Conservation (phyloP, 2,797 vertebrate genomes). For the Myotis myotis region DNA sequence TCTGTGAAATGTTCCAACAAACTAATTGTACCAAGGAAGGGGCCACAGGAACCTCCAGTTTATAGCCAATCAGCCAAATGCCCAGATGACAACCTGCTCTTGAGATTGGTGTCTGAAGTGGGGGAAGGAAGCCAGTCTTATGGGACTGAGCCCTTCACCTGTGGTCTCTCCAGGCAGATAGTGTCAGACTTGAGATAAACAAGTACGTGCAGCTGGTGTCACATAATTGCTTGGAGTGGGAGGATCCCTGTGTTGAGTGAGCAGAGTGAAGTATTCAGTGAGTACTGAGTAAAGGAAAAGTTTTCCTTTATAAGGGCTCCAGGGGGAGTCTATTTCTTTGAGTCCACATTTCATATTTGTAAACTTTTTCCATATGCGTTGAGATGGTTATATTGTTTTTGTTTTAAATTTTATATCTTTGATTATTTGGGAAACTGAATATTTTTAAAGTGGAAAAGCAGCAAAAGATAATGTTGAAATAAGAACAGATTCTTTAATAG, state of each 20-base stretch:
- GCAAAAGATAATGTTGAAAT: neutral
- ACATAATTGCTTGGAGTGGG: neutral
- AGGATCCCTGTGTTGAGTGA: too few species aligned
- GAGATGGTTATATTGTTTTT: neutral
- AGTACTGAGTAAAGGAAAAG: neutral
- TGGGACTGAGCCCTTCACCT: neutral
- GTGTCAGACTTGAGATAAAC: neutral
- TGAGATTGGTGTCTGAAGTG: neutral
- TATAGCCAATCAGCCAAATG: neutral
- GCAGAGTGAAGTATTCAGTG: neutral
- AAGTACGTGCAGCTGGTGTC: too few species aligned
- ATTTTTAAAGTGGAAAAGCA: neutral
- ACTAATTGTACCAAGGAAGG: neutral
- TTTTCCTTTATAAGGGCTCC: neutral
- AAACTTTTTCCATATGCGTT: neutral
- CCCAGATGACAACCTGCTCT: neutral
- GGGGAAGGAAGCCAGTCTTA: neutral
- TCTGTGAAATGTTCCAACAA: neutral
- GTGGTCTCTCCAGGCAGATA: neutral
- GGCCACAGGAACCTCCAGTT: neutral
- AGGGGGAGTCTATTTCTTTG: neutral
- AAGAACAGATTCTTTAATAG: neutral
- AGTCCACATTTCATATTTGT: neutral
- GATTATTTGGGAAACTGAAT: neutral
- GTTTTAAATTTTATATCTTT: constrained; percentile 1